Conservation (phyloP, 2,113 vertebrate genomes). For the Dipodomys stephensi region DNA sequence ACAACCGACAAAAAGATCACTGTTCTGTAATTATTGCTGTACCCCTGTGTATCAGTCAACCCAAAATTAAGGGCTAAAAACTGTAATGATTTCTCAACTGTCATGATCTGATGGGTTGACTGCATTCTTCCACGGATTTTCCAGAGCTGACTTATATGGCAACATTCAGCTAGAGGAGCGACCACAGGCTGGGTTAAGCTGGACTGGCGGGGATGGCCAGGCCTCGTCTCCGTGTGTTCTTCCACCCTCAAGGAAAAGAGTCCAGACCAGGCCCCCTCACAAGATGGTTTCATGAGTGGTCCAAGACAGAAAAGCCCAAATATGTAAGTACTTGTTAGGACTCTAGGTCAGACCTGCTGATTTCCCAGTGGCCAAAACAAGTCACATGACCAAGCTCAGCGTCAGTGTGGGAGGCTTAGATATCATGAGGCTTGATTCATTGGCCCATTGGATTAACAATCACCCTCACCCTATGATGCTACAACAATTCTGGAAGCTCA, state of each 20-base stretch:
- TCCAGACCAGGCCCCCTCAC: background rate
- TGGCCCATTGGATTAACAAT: slow-evolving; percentile 51
- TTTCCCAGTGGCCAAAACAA: background rate
- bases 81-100: too few species aligned
- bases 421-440: slow-evolving; percentile 57
- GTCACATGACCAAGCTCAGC: slow-evolving; percentile 8
- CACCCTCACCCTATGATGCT: slow-evolving; percentile 52
- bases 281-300: background rate
- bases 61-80: too few species aligned
- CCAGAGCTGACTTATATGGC: too few species aligned
- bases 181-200: too few species aligned
- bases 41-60: too few species aligned
- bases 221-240: background rate
- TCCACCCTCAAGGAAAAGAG: background rate
- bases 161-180: too few species aligned
- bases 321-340: background rate
- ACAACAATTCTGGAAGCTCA: slow-evolving; percentile 73
- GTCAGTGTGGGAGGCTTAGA: background rate
- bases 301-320: background rate
- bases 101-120: too few species aligned
- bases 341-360: background rate
- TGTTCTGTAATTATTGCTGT: too few species aligned
- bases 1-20: too few species aligned
- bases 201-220: too few species aligned
- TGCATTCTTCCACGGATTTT: too few species aligned